Base-by-base conservation (phyloP, 2,888 invertebrate species). In the Heliconius ethilla region DNA sequence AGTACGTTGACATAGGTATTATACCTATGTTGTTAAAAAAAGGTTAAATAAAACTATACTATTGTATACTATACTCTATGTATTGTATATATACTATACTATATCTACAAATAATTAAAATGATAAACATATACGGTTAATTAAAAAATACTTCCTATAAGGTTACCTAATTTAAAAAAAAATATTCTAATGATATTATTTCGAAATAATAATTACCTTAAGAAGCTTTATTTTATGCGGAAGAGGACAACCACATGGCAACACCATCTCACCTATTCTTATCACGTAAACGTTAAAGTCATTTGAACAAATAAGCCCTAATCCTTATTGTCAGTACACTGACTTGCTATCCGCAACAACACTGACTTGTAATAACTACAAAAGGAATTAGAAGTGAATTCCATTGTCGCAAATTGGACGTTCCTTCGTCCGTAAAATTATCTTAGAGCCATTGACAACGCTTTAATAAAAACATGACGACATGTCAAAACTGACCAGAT, bases 381-480 rank as follows among this genome's bases (percentile, higher is more conserved):
- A 93, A 90, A 82, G 90, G 93, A 88, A 92, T 94, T 92, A 93
- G 91, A 90, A 92, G 92, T 90, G 89, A 86, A 88, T 85, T 75
- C 90, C 87, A 91, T 93, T 93, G 92, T 93, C 85, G 88, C 90
- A 92, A 93, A 94, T 93, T 93, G 91, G 92, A 88, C 89, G 86
- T 91, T 87, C 88, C 87, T 87, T 89, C 88, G 87, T 81, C 90
- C 91, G 89, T 91, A 87, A 92, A 92, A 92, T 90, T 85, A 85
- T 86, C 87, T 85, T 87, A 85, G 87, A 87, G 84, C 86, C 87
- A 89, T 87, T 90, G 91, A 91, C 90, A 89, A 87, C 90, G 88
- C 92, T 92, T 92, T 90, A 90, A 92, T 91, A 93, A 93, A 92
- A 94, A 94, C 94, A 93, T 92, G 93, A 93, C 92, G 89, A 93